Evolutionary conservation across 2,113 vertebrate species (phyloP).

Genomic region (Corythoichthys intestinalis): DNA sequence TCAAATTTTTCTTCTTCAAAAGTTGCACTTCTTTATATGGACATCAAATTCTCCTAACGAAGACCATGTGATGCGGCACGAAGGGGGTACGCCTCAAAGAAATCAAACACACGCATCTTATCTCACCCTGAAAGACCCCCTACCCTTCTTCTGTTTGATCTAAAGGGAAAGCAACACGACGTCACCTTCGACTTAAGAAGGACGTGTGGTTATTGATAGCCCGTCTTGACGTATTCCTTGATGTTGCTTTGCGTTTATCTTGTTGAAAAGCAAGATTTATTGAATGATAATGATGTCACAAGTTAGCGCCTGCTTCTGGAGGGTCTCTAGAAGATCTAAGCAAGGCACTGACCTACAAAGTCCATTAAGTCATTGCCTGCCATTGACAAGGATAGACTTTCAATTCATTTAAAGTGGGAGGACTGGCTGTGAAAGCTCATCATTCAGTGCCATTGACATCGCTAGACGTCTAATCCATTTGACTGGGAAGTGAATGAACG

Average conservation of each 20-base stretch:
- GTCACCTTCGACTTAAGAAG: background rate
- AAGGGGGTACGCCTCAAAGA: constrained; percentile 22
- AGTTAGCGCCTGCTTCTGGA: background rate
- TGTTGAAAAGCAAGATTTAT: background rate
- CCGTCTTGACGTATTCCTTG: background rate
- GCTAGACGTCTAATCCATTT: too few relatives aligned
- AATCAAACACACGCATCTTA: constrained; percentile 63
- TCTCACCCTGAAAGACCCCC: constrained; percentile 39
- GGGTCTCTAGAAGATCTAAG: background rate
- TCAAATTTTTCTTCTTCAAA: constrained; percentile 3
- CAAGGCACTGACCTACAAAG: background rate
- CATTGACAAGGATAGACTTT: too few relatives aligned
- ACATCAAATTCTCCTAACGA: constrained; percentile 44
- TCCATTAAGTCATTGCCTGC: too few relatives aligned
- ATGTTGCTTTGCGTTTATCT: background rate
- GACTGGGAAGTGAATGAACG: too few relatives aligned
- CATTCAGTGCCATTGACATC: too few relatives aligned
- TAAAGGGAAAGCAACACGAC: constrained; percentile 22
- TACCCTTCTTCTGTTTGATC: constrained; percentile 30
- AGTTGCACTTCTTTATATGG: background rate
- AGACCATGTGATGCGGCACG: constrained; percentile 50
- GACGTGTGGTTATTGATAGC: background rate
- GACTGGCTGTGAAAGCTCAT: too few relatives aligned
- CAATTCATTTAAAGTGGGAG: too few relatives aligned
- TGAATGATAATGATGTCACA: background rate